Percentiles rank a stretch among this genome's conserved stretches.
These are phyloP conservation scores for Alca torda DNA, from an alignment of 2,797 vertebrate species.

Conservation along the genomic window DNA sequence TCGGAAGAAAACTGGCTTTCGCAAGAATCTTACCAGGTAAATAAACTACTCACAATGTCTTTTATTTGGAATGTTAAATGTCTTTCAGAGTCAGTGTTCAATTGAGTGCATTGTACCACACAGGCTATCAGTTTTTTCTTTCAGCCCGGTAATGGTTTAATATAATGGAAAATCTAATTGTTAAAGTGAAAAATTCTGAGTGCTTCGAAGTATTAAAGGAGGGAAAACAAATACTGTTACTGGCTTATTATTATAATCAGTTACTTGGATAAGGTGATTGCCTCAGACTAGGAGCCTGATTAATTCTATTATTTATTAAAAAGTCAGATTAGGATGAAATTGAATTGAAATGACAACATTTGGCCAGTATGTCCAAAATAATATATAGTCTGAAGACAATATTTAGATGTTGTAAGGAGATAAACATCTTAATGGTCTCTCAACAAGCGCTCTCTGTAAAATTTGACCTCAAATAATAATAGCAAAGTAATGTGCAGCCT, in stretches of 20 bases:
- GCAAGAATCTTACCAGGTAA: neutral
- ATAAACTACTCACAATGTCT: neutral
- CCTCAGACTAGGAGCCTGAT: neutral
- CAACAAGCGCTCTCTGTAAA: constrained; percentile 23
- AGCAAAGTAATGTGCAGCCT: constrained; percentile 16
- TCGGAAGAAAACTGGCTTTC: constrained; percentile 26
- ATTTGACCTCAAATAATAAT: constrained; percentile 42
- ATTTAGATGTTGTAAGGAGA: constrained; percentile 34
- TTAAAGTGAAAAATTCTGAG: constrained; percentile 56
- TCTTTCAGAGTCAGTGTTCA: constrained; percentile 24
- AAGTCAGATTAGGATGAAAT: constrained; percentile 14
- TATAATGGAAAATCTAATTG: neutral
- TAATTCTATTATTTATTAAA: constrained; percentile 41
- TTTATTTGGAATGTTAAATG: neutral
- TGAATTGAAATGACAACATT: neutral
- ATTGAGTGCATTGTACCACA: neutral
- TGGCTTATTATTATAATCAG: neutral
- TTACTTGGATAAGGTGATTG: constrained; percentile 7
- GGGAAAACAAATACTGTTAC: constrained; percentile 5
- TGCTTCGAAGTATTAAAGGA: constrained; percentile 49
- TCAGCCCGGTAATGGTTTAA: constrained; percentile 4
- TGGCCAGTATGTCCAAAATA: constrained; percentile 21
- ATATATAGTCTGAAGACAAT: constrained; percentile 1
- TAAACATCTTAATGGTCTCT: constrained; percentile 36
- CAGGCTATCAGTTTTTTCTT: neutral